Conservation (phyloP, 1,140 invertebrate species). For the Drosophila paulistorum region DNA sequence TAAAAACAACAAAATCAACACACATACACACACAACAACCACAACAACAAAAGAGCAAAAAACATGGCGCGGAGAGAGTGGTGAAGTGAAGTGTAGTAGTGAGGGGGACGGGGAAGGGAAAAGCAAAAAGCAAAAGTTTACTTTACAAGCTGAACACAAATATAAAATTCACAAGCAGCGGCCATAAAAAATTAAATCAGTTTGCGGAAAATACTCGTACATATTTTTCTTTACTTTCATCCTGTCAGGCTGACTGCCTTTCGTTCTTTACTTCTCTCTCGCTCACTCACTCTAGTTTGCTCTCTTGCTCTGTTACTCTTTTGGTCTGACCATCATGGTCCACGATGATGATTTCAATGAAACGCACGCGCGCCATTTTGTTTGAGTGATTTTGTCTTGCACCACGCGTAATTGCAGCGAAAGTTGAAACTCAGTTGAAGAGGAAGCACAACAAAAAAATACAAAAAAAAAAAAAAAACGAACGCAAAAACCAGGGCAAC, state of each 20-base stretch:
- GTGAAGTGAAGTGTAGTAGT: background rate
- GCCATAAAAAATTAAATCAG: conserved; percentile 78
- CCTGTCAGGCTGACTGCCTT: conserved; percentile 19
- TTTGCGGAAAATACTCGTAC: conserved; percentile 74
- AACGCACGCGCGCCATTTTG: conserved; percentile 75
- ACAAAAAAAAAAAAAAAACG: background rate
- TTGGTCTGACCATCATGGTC: background rate
- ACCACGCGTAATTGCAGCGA: conserved; percentile 76
- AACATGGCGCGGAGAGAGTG: conserved; percentile 5
- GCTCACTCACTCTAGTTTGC: background rate
- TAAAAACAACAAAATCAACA: conserved; percentile 56
- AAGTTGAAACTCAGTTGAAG: conserved; percentile 67
- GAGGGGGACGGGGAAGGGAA: background rate
- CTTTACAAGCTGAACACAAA: conserved; percentile 39
- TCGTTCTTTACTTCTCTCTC: background rate
- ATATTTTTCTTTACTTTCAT: conserved; percentile 60
- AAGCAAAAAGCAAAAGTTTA: conserved; percentile 24
- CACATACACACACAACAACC: conserved; percentile 28
- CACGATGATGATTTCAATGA: conserved; percentile 70
- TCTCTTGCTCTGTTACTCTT: background rate
- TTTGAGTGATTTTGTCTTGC: conserved; percentile 79
- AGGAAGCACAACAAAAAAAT: conserved; percentile 21
- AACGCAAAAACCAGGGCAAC: background rate
- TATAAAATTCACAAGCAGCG: conserved; percentile 71
- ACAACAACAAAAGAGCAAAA: conserved; percentile 26